These are phyloP conservation scores for Loxodonta africana DNA, from an alignment of 2,113 vertebrate genomes.

Conservation along the genomic window DNA sequence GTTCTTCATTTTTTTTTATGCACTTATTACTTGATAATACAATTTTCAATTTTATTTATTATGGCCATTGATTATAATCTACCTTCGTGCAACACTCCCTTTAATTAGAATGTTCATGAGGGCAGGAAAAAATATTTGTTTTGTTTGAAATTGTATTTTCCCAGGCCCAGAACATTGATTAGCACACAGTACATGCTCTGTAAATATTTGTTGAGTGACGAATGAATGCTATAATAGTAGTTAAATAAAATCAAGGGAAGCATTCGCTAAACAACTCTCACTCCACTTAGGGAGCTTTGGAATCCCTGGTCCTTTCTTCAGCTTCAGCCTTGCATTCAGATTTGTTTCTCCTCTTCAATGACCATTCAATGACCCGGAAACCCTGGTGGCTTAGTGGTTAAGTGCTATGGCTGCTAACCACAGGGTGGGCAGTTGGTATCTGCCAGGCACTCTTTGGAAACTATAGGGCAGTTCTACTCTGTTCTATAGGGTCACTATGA, in stretches of 20 bases:
- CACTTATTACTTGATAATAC: neutral
- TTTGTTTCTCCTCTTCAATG: slow-evolving; percentile 13
- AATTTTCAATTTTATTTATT: slow-evolving; percentile 21
- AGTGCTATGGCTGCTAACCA: no score
- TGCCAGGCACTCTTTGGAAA: no score
- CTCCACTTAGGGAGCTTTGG: neutral
- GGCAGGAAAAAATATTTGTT: neutral
- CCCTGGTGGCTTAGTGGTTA: no score
- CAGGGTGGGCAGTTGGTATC: no score
- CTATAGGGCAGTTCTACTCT: no score
- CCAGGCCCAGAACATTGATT: neutral
- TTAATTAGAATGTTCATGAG: neutral
- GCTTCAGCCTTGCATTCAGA: neutral
- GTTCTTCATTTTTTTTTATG: neutral
- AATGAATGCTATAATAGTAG: neutral
- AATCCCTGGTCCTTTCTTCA: neutral
- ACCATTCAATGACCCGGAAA: neutral
- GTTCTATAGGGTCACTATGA: no score
- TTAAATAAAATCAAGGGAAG: slow-evolving; percentile 21
- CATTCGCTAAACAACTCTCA: neutral
- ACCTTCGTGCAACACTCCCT: neutral
- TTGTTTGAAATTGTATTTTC: slow-evolving; percentile 34
- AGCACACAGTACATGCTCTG: neutral
- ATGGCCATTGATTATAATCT: neutral
- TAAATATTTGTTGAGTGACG: neutral